Percentiles rank a stretch among this genome's conserved stretches.
Conservation (phyloP, 2,113 vertebrate genomes). For the Scomber colias region DNA sequence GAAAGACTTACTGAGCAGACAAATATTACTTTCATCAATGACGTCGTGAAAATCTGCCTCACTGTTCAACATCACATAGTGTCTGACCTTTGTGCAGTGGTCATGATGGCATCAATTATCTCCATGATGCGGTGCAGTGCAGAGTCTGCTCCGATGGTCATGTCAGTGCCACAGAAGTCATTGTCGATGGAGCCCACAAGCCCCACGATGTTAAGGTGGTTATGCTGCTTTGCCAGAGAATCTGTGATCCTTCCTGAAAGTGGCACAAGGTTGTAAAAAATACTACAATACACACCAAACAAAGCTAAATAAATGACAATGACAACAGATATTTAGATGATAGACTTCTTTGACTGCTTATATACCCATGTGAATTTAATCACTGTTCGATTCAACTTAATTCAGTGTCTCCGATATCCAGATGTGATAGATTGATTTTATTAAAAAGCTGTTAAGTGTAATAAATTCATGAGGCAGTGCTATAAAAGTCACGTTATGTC, state of each 20-base stretch:
- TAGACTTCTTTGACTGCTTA: too few species aligned
- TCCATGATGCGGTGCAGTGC: slow-evolving; percentile 96
- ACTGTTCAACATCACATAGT: neutral
- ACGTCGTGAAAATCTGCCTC: neutral
- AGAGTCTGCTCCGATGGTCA: slow-evolving; percentile 96
- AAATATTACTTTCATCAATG: too few species aligned
- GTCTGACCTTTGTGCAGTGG: slow-evolving; percentile 91
- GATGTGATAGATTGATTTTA: too few species aligned
- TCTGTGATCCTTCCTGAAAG: slow-evolving; percentile 90
- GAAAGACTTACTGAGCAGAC: neutral
- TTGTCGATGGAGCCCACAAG: slow-evolving; percentile 96
- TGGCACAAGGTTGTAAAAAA: neutral
- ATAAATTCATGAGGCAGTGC: too few species aligned
- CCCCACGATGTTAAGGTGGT: slow-evolving; percentile 91
- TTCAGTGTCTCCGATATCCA: too few species aligned
- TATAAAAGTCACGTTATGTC: too few species aligned
- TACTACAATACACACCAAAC: neutral
- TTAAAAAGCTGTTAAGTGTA: too few species aligned
- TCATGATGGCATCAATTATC: slow-evolving; percentile 94
- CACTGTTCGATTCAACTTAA: too few species aligned
- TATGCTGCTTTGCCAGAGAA: slow-evolving; percentile 81
- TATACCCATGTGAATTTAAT: too few species aligned
- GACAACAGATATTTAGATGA: too few species aligned
- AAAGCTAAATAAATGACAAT: neutral
- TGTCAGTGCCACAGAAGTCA: slow-evolving; percentile 95